Percentiles rank a stretch among this genome's conserved stretches.
These are phyloP conservation scores for Axea sp. DNA, from an alignment of 2,888 invertebrate genomes.

Conservation along the genomic window DNA sequence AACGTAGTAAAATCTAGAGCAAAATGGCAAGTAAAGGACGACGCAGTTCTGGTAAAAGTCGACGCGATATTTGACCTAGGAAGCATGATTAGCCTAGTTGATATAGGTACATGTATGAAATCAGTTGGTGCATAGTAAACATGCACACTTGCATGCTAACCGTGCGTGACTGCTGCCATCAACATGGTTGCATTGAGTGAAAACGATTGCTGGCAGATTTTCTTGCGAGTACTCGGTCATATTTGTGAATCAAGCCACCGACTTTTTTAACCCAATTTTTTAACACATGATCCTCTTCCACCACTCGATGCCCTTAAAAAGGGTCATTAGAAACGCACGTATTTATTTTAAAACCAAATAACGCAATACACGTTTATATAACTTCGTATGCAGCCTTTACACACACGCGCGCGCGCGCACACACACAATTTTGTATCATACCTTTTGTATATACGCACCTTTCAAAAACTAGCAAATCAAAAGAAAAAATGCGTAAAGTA, in stretches of 20 bases:
- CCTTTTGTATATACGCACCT: too few species aligned
- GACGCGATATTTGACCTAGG: slow-evolving; percentile 69
- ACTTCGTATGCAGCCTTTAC: too few species aligned
- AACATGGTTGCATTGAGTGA: slow-evolving; percentile 63
- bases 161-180: slow-evolving; percentile 66
- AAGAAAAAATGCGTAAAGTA: too few species aligned
- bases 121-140: slow-evolving; percentile 70
- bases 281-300: slow-evolving; percentile 11
- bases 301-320: background rate
- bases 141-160: slow-evolving; percentile 68
- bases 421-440: too few species aligned
- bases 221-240: slow-evolving; percentile 56
- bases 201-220: slow-evolving; percentile 68
- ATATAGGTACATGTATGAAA: slow-evolving; percentile 68
- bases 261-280: slow-evolving; percentile 59
- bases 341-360: too few species aligned
- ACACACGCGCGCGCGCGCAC: too few species aligned
- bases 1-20: too few species aligned
- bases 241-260: slow-evolving; percentile 30
- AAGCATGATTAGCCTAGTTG: slow-evolving; percentile 69
- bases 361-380: too few species aligned
- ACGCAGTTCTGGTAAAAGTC: slow-evolving; percentile 68
- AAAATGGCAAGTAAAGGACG: too few species aligned
- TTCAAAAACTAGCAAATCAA: too few species aligned
- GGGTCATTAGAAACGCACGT: too few species aligned